Conservation (phyloP, 2,113 vertebrate species). For the Zingel zingel region DNA sequence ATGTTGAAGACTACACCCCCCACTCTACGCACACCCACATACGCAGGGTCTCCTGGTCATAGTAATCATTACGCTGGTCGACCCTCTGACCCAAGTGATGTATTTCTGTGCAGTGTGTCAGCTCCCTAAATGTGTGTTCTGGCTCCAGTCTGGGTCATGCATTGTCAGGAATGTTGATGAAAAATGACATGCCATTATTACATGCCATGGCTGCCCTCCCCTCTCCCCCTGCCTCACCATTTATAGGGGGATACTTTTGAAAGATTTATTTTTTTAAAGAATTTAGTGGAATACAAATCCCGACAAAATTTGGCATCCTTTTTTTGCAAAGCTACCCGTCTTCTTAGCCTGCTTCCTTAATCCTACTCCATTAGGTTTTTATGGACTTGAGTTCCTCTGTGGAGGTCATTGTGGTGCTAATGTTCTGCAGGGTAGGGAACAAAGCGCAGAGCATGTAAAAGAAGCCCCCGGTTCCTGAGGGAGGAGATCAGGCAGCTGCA, state of each 20-base stretch:
- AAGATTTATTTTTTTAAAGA: conserved; percentile 8
- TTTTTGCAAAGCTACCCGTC: conserved; percentile 32
- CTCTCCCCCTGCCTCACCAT: conserved; percentile 34
- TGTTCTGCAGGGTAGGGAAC: conserved; percentile 70
- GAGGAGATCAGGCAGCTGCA: conserved; percentile 75
- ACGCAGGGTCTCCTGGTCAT: conserved; percentile 34
- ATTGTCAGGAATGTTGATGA: conserved; percentile 79
- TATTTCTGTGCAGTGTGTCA: conserved; percentile 70
- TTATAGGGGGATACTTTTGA: conserved; percentile 46
- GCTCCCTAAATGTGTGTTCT: conserved; percentile 71
- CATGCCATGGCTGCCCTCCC: conserved; percentile 54
- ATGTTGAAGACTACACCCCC: conserved; percentile 19
- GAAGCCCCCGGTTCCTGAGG: conserved; percentile 70
- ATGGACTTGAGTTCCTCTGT: conserved; percentile 69
- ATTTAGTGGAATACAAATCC: conserved; percentile 25
- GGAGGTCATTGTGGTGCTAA: conserved; percentile 76
- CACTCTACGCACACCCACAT: neutral
- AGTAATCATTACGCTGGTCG: conserved; percentile 66
- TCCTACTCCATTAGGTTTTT: conserved; percentile 64
- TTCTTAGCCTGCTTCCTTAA: conserved; percentile 31
- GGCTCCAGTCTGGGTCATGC: conserved; percentile 79
- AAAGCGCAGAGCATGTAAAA: conserved; percentile 72
- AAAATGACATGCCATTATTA: conserved; percentile 82
- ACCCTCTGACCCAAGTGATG: conserved; percentile 71
- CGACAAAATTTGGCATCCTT: conserved; percentile 13